Evolutionary conservation across 2,888 invertebrate species (phyloP), one percentile per base, ranked within the genome.

Genomic region (Strigamia transsilvanica): DNA sequence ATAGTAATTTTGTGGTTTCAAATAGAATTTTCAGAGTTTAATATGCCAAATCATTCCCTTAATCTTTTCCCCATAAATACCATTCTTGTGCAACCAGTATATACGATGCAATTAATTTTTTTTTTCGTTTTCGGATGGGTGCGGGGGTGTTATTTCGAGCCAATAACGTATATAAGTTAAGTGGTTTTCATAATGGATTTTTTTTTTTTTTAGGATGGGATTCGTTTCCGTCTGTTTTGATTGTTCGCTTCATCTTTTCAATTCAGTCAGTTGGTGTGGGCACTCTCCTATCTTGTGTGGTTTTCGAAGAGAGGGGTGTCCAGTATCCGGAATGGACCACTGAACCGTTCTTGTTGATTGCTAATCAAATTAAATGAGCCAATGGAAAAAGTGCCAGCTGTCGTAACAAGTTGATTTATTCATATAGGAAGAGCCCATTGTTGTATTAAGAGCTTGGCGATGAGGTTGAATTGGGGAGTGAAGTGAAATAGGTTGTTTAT

Each of bases 321-420:
- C 61, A 66, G 61, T 66, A 21, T 66, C 61, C 61, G 61, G 61
- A 66, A 66, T 23, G 61, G 61, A 66, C 61, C 61, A 66, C 61
- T 66, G 61, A 66, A 66, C 61, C 61, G 61, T 78, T 78, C 34
- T 78, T 78, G 34, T 78, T 78, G 78, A 78, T 78, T 78, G n/a
- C 78, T 78, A 78, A 78, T 78, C 78, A 78, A 78, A 78, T 78
- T 78, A 78, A 78, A 78, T 41, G 41, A 78, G 78, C 78, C 78
- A 78, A 78, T 78, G 78, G 78, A 78, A 78, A 78, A 34, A 78
- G 78, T 38, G 34, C n/a, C 78, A 78, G 78, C 78, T 78, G 78
- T 78, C 78, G 78, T 41, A 78, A 78, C 78, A 78, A 38, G 78
- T 41, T 78, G 78, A 78, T 78, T 78, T 78, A 78, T 78, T 78